Conservation (phyloP, 2,797 vertebrate genomes). For the Darevskia nairensis region DNA sequence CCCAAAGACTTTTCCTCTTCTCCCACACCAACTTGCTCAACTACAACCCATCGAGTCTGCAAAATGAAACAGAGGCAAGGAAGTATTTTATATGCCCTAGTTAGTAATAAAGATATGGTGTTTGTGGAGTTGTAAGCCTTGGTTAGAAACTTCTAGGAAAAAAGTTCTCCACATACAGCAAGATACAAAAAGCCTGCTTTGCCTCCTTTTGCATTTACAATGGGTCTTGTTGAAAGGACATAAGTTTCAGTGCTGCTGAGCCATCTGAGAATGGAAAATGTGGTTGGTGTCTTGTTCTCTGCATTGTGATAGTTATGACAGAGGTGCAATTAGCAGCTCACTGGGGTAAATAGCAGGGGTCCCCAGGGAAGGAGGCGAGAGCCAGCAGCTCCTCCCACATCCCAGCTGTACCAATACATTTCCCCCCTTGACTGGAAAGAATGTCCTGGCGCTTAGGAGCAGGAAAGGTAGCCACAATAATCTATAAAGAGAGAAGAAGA, state of each 20-base stretch:
- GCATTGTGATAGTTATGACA: neutral
- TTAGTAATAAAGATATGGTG: neutral
- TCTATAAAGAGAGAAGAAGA: neutral
- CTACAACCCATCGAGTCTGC: neutral
- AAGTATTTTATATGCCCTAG: neutral
- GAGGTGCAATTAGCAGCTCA: neutral
- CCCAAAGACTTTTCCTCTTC: neutral
- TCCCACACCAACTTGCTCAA: neutral
- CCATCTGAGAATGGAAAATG: neutral
- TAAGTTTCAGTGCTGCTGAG: neutral
- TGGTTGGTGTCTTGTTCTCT: neutral
- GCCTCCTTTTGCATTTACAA: neutral
- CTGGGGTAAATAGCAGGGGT: neutral
- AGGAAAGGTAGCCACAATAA: neutral
- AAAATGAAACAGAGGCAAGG: neutral
- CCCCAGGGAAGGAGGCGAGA: neutral
- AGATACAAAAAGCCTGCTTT: slow-evolving; percentile 4
- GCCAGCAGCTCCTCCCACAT: neutral
- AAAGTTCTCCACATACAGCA: neutral
- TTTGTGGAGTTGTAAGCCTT: slow-evolving; percentile 11
- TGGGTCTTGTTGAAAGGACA: neutral
- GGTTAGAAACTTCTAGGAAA: slow-evolving; percentile 23
- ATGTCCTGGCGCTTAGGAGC: neutral
- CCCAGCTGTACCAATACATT: neutral
- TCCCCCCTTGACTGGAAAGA: neutral